Conservation (phyloP, 2,888 invertebrate genomes). For the Dysmachus trigonus region DNA sequence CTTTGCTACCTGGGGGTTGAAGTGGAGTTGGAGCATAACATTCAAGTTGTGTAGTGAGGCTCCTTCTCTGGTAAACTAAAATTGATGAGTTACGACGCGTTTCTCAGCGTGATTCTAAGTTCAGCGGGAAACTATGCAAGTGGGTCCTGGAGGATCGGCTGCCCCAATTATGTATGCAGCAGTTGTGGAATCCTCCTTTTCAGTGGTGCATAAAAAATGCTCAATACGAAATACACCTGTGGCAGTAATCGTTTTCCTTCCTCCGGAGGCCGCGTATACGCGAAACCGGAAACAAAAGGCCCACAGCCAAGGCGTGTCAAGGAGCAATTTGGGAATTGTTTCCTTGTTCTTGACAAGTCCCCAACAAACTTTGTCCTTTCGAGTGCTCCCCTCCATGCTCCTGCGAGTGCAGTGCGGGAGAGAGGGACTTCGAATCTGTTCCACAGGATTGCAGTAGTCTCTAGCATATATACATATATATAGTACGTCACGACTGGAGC, state of each 20-base stretch:
- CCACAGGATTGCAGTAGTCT: neutral
- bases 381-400: neutral
- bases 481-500: neutral
- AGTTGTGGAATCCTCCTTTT: neutral
- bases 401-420: neutral
- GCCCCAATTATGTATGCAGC: conserved; percentile 15
- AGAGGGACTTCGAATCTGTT: neutral
- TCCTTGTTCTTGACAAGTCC: conserved; percentile 28
- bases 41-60: neutral
- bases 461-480: neutral
- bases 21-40: neutral
- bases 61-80: neutral
- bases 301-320: neutral
- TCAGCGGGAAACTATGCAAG: neutral
- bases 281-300: neutral
- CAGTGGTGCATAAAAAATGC: neutral
- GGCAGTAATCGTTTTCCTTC: neutral
- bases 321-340: conserved; percentile 36
- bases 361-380: conserved; percentile 27
- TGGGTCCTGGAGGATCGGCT: neutral
- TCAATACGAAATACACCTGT: conserved; percentile 26
- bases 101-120: neutral
- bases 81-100: neutral
- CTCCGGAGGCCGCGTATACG: neutral
- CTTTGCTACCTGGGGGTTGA: neutral